Conservation (phyloP, 2,888 invertebrate genomes). For the Glaucopsyche alexis region DNA sequence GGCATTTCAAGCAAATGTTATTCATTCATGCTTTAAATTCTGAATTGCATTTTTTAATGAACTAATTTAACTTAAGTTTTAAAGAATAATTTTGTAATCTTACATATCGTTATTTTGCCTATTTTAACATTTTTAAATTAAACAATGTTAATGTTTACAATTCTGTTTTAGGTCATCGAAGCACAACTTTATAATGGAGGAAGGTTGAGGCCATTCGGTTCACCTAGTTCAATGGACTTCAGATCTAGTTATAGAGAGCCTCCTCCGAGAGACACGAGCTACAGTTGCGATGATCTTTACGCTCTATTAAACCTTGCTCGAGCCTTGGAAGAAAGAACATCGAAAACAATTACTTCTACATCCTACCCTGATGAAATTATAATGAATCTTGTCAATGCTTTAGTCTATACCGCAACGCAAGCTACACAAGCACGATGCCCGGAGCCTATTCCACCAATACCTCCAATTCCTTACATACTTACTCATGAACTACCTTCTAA, state of each 20-base stretch:
- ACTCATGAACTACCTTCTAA: conserved; percentile 2
- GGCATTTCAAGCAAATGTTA: too few species aligned
- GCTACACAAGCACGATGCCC: conserved; percentile 34
- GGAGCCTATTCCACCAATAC: conserved; percentile 10
- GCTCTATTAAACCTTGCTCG: conserved; percentile 43
- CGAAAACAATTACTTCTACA: conserved; percentile 24
- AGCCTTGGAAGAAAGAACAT: conserved; percentile 42
- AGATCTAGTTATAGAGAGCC: conserved; percentile 8
- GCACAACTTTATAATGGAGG: conserved; percentile 8
- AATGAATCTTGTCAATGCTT: conserved; percentile 59
- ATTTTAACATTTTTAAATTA: too few species aligned
- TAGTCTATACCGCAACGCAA: conserved; percentile 55
- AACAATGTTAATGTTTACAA: neutral
- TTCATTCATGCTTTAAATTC: too few species aligned
- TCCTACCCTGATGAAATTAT: conserved; percentile 54
- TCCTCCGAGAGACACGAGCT: conserved; percentile 33
- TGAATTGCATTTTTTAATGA: too few species aligned
- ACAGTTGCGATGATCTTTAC: conserved; percentile 40
- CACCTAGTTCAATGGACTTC: conserved; percentile 7
- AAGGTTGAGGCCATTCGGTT: conserved; percentile 1
- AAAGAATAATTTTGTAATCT: too few species aligned
- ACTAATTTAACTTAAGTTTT: too few species aligned
- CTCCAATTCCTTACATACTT: conserved; percentile 21
- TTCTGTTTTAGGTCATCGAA: neutral
- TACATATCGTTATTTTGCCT: too few species aligned